phyloP scores from a whole-genome alignment of 2,113 vertebrate genomes.

The Carollia perspicillata region DNA sequence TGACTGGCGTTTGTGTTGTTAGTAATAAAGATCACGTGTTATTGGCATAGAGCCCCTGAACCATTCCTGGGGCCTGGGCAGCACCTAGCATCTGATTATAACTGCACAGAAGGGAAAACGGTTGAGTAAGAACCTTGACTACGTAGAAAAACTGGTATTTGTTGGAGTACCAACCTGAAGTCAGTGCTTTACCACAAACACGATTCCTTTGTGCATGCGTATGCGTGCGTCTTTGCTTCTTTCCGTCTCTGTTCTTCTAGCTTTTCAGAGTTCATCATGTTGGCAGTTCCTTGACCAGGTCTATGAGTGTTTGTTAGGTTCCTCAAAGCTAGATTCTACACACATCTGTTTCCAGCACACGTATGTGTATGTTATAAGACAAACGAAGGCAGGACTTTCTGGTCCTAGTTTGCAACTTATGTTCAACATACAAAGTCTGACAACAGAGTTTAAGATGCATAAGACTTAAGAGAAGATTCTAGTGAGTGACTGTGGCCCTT shows the following conservation, averaged over 20 bases:
- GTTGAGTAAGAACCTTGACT: neutral
- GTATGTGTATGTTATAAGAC: neutral
- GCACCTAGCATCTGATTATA: neutral
- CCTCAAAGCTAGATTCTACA: neutral
- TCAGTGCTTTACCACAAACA: neutral
- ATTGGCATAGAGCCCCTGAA: neutral
- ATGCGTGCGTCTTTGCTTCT: neutral
- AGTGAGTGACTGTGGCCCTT: neutral
- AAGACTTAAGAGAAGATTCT: neutral
- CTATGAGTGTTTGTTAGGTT: neutral
- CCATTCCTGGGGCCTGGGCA: neutral
- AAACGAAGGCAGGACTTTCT: neutral
- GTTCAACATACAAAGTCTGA: neutral
- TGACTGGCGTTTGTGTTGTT: neutral
- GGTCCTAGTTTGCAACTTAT: neutral
- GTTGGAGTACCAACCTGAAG: neutral
- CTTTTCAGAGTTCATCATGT: neutral
- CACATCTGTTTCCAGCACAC: neutral
- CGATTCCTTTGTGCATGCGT: fast-evolving
- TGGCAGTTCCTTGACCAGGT: neutral
- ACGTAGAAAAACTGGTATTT: neutral
- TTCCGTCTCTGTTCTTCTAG: neutral
- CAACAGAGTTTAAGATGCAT: neutral
- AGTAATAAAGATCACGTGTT: neutral
- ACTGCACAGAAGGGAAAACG: neutral